Conservation (phyloP, 2,797 vertebrate species). For the Sebastes diploproa region DNA sequence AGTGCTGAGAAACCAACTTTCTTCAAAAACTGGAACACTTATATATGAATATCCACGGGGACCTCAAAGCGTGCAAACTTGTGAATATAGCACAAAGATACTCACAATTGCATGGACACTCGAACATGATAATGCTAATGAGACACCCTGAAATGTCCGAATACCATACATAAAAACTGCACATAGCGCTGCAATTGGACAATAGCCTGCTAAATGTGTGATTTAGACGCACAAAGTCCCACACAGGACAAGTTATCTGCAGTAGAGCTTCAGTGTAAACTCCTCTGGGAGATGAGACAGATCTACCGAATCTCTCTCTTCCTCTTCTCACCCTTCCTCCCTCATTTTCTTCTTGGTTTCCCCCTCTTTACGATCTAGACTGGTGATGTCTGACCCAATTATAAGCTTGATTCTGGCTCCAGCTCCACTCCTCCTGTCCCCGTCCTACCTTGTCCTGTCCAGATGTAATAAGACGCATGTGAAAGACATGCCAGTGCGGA, state of each 20-base stretch:
- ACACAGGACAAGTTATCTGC: constrained; percentile 12
- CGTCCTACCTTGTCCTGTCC: constrained; percentile 6
- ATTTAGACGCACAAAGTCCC: background rate
- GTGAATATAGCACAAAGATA: background rate
- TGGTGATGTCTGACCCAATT: constrained; percentile 30
- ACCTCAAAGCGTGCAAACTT: background rate
- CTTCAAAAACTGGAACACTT: constrained; percentile 21
- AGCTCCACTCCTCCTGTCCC: background rate
- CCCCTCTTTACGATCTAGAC: constrained; percentile 23
- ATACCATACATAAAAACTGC: background rate
- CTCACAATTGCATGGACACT: background rate
- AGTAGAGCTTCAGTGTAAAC: background rate
- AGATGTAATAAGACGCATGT: constrained; percentile 4
- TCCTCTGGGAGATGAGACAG: constrained; percentile 14
- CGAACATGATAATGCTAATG: background rate
- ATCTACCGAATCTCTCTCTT: constrained; percentile 25
- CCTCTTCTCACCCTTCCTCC: constrained; percentile 28
- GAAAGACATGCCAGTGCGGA: constrained; percentile 3
- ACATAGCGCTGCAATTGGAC: background rate
- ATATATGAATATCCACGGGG: background rate
- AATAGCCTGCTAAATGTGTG: background rate
- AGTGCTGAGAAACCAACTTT: background rate
- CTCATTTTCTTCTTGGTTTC: constrained; percentile 15
- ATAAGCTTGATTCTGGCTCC: constrained; percentile 1
- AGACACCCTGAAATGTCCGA: background rate